phyloP scores from a whole-genome alignment of 2,888 invertebrate species.

The Gortyna flavago region DNA sequence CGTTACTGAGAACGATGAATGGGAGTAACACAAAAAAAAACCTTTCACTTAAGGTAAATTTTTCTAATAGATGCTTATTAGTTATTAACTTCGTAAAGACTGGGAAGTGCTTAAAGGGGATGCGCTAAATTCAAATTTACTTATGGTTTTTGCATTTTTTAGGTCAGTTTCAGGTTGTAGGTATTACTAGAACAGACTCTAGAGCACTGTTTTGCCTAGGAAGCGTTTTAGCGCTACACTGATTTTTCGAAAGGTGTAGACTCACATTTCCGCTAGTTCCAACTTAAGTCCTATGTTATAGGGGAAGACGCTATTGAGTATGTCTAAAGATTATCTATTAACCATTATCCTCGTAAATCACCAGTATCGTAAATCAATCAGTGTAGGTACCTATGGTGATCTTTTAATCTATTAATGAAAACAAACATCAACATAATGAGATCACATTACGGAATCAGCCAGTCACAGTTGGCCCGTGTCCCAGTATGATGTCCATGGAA shows the following conservation, averaged over 20 bases:
- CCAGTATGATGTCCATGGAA: slow-evolving; percentile 15
- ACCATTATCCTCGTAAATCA: slow-evolving; percentile 28
- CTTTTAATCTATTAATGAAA: slow-evolving; percentile 52
- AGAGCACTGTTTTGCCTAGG: background rate
- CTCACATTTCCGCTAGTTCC: background rate
- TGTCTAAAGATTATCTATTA: slow-evolving; percentile 10
- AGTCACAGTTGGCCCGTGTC: slow-evolving; percentile 60
- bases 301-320: too few species aligned
- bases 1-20: slow-evolving; percentile 4
- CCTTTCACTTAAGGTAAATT: background rate
- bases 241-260: background rate
- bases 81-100: background rate
- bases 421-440: slow-evolving; percentile 55
- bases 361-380: slow-evolving; percentile 5
- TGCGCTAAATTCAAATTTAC: too few species aligned
- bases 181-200: background rate
- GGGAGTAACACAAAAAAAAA: background rate
- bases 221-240: background rate
- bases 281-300: background rate
- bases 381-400: slow-evolving; percentile 7
- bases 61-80: background rate
- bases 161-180: too few species aligned
- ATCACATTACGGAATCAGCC: slow-evolving; percentile 40
- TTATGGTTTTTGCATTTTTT: too few species aligned
- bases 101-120: too few species aligned